phyloP scores from a whole-genome alignment of 64 coral and sea anemone genomes.

The Stichodactyla helianthus region DNA sequence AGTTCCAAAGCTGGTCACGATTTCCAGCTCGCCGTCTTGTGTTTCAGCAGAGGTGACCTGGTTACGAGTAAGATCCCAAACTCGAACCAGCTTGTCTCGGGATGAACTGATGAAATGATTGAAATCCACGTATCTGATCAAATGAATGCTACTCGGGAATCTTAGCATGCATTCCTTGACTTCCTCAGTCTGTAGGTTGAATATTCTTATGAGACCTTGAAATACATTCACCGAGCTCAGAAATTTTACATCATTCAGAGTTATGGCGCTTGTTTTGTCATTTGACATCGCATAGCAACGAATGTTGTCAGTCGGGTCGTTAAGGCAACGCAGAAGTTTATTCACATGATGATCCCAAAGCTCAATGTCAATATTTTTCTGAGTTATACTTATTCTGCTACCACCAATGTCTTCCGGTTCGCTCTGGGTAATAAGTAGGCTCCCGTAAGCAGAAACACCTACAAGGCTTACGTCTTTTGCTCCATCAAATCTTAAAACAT shows the following conservation, averaged over 20 bases:
- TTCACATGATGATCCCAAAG: conserved; percentile 46
- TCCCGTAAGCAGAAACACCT: not conserved
- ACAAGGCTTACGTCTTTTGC: not conserved
- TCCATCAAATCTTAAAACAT: not conserved
- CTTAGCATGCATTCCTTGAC: conserved; percentile 18
- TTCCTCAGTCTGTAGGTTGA: conserved; percentile 36
- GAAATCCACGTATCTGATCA: conserved; percentile 50
- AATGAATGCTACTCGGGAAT: conserved; percentile 72
- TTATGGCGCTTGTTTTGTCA: conserved; percentile 51
- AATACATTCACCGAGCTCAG: conserved; percentile 47
- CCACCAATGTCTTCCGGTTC: not conserved
- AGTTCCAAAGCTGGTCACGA: conserved; percentile 21
- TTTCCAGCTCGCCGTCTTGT: conserved; percentile 49
- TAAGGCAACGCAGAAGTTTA: conserved; percentile 24
- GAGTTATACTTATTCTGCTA: not conserved
- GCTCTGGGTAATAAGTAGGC: not conserved
- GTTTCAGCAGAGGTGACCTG: not conserved
- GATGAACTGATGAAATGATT: conserved; percentile 69
- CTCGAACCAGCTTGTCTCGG: conserved; percentile 63
- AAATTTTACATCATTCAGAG: conserved; percentile 34
- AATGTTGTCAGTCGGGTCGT: conserved; percentile 29
- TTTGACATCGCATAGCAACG: conserved; percentile 64
- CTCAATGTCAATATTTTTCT: conserved; percentile 19
- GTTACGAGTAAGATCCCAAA: conserved; percentile 73
- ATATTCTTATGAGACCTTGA: conserved; percentile 42